Percentiles rank a stretch among this genome's conserved stretches.
phyloP scores from a whole-genome alignment of 2,888 invertebrate genomes.

The Bembecia ichneumoniformis region DNA sequence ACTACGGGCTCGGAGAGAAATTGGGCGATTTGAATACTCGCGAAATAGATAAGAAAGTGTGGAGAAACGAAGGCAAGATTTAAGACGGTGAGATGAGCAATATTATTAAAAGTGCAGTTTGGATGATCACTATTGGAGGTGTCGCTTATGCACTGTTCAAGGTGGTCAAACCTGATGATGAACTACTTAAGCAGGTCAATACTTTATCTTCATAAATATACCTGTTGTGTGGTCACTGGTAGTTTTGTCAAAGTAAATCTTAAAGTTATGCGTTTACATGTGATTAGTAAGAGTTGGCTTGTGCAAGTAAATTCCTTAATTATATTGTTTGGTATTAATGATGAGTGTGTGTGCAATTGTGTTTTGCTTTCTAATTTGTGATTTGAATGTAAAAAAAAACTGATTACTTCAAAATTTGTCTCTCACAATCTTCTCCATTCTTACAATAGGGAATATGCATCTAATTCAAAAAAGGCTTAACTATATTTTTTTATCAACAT shows the following conservation, averaged over 20 bases:
- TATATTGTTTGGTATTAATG: background rate
- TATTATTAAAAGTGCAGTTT: slow-evolving; percentile 67
- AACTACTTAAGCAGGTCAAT: slow-evolving; percentile 68
- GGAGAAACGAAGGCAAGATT: slow-evolving; percentile 68
- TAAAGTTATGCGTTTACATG: too few species aligned
- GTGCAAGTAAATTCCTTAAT: too few species aligned
- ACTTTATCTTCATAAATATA: slow-evolving; percentile 8
- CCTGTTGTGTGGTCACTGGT: slow-evolving; percentile 6
- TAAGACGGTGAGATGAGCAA: slow-evolving; percentile 61
- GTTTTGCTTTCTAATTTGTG: background rate
- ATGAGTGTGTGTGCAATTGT: background rate
- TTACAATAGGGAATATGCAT: background rate
- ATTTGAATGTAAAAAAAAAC: too few species aligned
- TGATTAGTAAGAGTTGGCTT: too few species aligned
- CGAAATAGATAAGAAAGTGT: slow-evolving; percentile 68
- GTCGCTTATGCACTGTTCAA: slow-evolving; percentile 74
- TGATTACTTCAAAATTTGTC: too few species aligned
- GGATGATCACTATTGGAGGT: slow-evolving; percentile 73
- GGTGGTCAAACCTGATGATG: slow-evolving; percentile 69
- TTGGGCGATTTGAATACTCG: slow-evolving; percentile 67
- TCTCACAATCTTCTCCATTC: too few species aligned
- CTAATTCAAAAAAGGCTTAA: background rate
- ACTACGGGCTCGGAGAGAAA: slow-evolving; percentile 78
- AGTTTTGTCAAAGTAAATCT: background rate
- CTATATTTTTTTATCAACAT: slow-evolving; percentile 18